These are phyloP conservation scores for Marmota flaviventris DNA, from an alignment of 2,113 vertebrate species.

Conservation along the genomic window DNA sequence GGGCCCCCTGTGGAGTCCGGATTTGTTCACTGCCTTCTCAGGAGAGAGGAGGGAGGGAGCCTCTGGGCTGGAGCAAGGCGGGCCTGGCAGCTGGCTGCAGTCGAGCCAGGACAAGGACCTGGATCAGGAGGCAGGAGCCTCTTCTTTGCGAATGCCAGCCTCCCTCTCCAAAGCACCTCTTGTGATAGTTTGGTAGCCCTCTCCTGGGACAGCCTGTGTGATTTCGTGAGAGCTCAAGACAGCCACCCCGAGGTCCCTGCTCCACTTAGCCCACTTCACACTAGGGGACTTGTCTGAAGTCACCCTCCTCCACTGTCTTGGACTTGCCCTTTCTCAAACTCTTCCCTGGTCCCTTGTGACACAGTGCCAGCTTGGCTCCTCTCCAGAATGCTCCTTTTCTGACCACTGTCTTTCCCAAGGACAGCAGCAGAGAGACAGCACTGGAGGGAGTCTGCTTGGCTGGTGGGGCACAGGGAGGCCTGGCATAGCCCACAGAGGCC, in stretches of 20 bases:
- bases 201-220: neutral
- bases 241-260: accelerated
- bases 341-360: neutral
- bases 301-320: neutral
- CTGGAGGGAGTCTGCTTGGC: neutral
- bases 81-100: neutral
- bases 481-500: neutral
- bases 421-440: neutral
- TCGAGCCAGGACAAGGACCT: neutral
- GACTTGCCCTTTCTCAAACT: no score
- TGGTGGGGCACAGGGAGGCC: neutral
- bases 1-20: neutral
- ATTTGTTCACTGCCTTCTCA: neutral
- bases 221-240: neutral
- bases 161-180: neutral
- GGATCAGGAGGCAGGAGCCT: neutral
- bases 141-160: neutral
- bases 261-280: neutral
- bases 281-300: neutral
- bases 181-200: neutral
- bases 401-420: neutral
- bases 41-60: neutral
- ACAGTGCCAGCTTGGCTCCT: neutral
- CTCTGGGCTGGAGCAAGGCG: neutral
- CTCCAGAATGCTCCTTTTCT: neutral